These are phyloP conservation scores for Amiota mariae DNA, from an alignment of 2,888 invertebrate genomes.

Conservation along the genomic window DNA sequence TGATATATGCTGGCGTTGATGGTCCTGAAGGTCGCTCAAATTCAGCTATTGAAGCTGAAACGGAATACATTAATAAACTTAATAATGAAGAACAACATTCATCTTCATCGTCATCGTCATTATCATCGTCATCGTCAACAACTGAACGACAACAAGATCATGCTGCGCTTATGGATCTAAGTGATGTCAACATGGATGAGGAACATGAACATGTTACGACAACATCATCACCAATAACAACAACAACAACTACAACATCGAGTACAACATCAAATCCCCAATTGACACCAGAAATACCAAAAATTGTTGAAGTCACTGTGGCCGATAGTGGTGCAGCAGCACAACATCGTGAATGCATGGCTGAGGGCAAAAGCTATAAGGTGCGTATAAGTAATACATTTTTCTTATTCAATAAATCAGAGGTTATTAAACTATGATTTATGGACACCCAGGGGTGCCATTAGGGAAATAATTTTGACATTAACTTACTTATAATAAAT, in stretches of 20 bases:
- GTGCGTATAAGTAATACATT: constrained; percentile 63
- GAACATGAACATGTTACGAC: constrained; percentile 38
- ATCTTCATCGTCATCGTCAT: no score
- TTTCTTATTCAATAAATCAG: not conserved
- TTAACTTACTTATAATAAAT: no score
- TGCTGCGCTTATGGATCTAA: constrained; percentile 77
- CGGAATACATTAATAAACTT: constrained; percentile 30
- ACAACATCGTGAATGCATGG: constrained; percentile 73
- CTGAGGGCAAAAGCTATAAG: constrained; percentile 75
- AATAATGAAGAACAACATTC: constrained; percentile 49
- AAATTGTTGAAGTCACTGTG: constrained; percentile 69
- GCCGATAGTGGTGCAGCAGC: constrained; percentile 46
- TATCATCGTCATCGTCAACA: constrained; percentile 45
- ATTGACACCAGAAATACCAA: constrained; percentile 60
- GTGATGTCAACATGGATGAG: constrained; percentile 84
- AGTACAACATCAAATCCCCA: not conserved
- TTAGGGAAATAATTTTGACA: no score
- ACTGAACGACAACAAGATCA: constrained; percentile 49
- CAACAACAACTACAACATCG: constrained; percentile 44
- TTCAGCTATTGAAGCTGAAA: constrained; percentile 51
- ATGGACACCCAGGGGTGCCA: no score
- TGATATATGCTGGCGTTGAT: constrained; percentile 43
- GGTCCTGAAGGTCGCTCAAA: constrained; percentile 65
- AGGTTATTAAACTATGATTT: not conserved
- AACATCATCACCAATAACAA: constrained; percentile 38